Base-by-base conservation (phyloP, 2,888 invertebrate genomes). In the Microctonus hyperodae region DNA sequence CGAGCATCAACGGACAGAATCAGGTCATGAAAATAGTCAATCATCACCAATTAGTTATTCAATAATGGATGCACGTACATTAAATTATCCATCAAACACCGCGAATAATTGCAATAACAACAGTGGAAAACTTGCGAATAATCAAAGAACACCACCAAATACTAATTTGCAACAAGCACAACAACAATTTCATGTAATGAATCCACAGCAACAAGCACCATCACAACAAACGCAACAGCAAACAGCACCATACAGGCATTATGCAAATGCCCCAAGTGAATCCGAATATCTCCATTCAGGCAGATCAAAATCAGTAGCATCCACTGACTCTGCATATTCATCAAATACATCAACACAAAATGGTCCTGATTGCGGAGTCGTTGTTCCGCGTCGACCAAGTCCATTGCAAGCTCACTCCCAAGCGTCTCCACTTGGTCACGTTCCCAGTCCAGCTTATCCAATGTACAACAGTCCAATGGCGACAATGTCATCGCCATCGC, bases 401-500 rank as follows among this genome's bases (percentile, higher is more conserved):
- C 92, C 87, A 70, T 85, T 86, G 81, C 91, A 88, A 79, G 88
- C 89, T 10, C 90, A 90, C 76, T 90, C 92, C 11, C 91, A 91
- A 80, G 89, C 90, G 40, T 91, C 91, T 67, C 92, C 92, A 1
- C 79, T 92, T 61, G 90, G 91, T 62, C 92, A 92, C 83, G 91
- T 90, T 31, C 90, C 91, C 75, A 92, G 92, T 85, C 92, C 92
- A 57, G 92, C 91, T 64, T 94, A 94, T 86, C 93, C 93, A 48
- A 89, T 92, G 88, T 94, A 94, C 83, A 92, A 93, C 82, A 93
- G 92, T 84, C 93, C 94, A 23, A 90, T 92, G 90, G 90, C 91
- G 78, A 89, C 91, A 5, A 88, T 91, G 75, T 90, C 91, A 70
- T 91, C 91, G 1, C 91, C 92, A 5, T 84, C 85, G 11, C 82